Evolutionary conservation across 2,113 vertebrate genomes (phyloP).

Genomic region (Otus sunia): DNA sequence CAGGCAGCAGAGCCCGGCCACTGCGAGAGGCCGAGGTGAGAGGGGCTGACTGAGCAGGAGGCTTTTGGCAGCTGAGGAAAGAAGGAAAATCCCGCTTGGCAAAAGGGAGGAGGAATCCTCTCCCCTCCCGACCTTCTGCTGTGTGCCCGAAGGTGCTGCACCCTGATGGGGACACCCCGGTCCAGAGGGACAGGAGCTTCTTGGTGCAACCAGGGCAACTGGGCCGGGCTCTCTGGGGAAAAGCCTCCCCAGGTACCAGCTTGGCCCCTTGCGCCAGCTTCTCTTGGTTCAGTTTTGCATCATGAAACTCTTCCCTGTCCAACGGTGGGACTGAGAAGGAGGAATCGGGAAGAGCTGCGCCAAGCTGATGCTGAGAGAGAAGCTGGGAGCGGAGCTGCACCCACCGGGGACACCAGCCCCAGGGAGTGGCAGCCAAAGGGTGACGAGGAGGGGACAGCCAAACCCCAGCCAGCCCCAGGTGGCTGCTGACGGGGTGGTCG

Average conservation of each 20-base stretch:
- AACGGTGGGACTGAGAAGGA: background rate
- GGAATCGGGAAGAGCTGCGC: background rate
- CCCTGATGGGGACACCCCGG: background rate
- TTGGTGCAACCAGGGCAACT: background rate
- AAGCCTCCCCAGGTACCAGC: background rate
- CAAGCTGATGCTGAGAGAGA: background rate
- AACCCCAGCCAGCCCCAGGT: background rate
- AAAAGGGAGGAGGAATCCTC: background rate
- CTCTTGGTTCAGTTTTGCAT: background rate
- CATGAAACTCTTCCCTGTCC: background rate
- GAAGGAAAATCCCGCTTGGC: background rate
- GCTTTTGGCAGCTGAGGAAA: background rate
- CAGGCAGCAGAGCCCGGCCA: background rate
- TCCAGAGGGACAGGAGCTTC: background rate
- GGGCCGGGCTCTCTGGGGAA: background rate
- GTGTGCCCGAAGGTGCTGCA: background rate
- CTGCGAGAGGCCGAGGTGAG: rapidly evolving
- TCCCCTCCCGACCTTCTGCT: background rate
- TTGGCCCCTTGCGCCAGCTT: background rate
- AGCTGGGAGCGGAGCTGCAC: background rate
- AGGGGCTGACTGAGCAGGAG: too few species aligned
- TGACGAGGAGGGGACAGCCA: background rate
- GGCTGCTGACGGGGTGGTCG: rapidly evolving
- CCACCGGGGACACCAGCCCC: background rate
- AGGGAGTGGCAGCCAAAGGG: background rate